Percentiles rank a stretch among this genome's conserved stretches.
phyloP scores from a whole-genome alignment of 2,888 invertebrate genomes.

The Pegoplata infirma region DNA sequence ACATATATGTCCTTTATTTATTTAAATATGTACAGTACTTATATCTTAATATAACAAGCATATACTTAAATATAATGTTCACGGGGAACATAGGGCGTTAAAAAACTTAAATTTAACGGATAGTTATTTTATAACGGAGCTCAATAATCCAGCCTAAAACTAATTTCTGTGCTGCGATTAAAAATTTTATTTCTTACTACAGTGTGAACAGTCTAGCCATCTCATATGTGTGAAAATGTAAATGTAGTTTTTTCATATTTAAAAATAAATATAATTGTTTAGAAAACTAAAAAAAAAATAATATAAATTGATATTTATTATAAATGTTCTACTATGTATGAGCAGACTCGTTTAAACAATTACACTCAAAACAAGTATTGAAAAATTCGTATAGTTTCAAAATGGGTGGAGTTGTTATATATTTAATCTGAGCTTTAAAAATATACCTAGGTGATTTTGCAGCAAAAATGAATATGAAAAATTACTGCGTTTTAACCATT shows the following conservation, averaged over 20 bases:
- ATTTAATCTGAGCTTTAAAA: not conserved
- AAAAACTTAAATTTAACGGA: no score
- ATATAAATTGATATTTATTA: slow-evolving; percentile 52
- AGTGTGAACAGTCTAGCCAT: slow-evolving; percentile 17
- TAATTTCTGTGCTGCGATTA: no score
- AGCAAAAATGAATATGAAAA: not conserved
- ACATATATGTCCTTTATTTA: no score
- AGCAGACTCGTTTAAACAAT: slow-evolving; percentile 21
- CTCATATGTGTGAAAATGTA: not conserved
- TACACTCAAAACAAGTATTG: slow-evolving; percentile 5
- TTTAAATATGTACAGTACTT: no score
- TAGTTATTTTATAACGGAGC: no score
- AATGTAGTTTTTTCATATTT: slow-evolving; percentile 36
- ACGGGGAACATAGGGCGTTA: no score
- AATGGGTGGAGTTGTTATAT: slow-evolving; percentile 52
- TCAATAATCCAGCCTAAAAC: no score
- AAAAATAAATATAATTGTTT: not conserved
- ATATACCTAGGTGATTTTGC: not conserved
- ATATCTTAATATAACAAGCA: no score
- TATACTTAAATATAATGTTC: no score
- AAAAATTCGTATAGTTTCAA: slow-evolving; percentile 36
- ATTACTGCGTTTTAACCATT: slow-evolving; percentile 9
- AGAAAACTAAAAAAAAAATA: slow-evolving; percentile 15
- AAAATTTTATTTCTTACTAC: no score
- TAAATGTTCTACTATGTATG: slow-evolving; percentile 29